Percentiles rank a stretch among this genome's conserved stretches.
These are phyloP conservation scores for Nemotelus nigrinus DNA, from an alignment of 2,888 invertebrate species.

Conservation along the genomic window DNA sequence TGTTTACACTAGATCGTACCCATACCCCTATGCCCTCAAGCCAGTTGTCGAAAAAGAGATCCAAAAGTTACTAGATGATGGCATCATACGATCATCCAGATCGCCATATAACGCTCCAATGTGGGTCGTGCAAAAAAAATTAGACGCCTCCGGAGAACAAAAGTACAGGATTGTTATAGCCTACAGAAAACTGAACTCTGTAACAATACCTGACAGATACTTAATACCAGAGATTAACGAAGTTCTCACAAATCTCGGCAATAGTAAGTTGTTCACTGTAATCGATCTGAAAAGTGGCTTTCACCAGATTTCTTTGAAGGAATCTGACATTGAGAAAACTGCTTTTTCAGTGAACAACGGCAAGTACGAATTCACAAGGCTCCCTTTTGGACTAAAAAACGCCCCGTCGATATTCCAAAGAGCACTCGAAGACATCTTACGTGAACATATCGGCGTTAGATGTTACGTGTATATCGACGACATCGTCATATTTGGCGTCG, in stretches of 20 bases:
- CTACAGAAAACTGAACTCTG: slow-evolving; percentile 30
- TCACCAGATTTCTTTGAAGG: slow-evolving; percentile 5
- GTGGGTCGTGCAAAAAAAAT: slow-evolving; percentile 6
- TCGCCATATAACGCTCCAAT: slow-evolving; percentile 15
- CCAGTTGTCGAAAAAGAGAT: slow-evolving; percentile 2
- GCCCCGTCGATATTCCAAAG: slow-evolving; percentile 20
- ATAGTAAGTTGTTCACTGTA: slow-evolving; percentile 10
- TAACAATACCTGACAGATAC: slow-evolving; percentile 17
- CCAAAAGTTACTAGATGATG: slow-evolving; percentile 9
- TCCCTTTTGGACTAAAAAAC: slow-evolving; percentile 19
- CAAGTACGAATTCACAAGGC: slow-evolving; percentile 24
- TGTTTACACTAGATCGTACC: slow-evolving; percentile 12
- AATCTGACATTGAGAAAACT: slow-evolving; percentile 25
- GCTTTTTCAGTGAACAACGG: slow-evolving; percentile 34
- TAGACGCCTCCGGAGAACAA: neutral
- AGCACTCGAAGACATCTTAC: slow-evolving; percentile 16
- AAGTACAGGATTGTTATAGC: slow-evolving; percentile 16
- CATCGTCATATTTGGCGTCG: slow-evolving; percentile 6
- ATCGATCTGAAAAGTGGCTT: slow-evolving; percentile 28
- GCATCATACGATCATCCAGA: slow-evolving; percentile 1
- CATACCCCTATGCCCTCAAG: neutral
- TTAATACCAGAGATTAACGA: slow-evolving; percentile 30
- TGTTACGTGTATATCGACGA: slow-evolving; percentile 24
- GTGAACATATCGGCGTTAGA: slow-evolving; percentile 8
- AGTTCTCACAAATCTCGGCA: slow-evolving; percentile 35